Percentiles rank a stretch among this genome's conserved stretches.
Conservation (phyloP, 2,888 invertebrate species). For the Lepas anatifera region DNA sequence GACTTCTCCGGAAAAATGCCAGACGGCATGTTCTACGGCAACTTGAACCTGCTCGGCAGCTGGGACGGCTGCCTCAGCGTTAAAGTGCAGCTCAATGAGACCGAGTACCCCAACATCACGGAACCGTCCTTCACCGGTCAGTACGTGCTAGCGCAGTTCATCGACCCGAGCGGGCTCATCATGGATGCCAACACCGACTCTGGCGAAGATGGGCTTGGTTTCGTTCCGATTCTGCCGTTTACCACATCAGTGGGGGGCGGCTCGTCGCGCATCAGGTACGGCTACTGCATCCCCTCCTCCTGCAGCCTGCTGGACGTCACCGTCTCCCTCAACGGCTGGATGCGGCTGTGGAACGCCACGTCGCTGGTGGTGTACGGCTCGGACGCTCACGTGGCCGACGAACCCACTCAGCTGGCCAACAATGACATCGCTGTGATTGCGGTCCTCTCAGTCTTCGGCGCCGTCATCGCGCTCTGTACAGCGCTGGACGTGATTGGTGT, state of each 20-base stretch:
- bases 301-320: not conserved
- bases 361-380: not conserved
- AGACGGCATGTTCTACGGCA: not conserved
- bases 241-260: too few species aligned
- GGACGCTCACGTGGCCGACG: not conserved
- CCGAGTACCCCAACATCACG: not conserved
- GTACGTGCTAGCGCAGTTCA: not conserved
- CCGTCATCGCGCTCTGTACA: not conserved
- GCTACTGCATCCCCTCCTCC: not conserved
- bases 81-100: not conserved
- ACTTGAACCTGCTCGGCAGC: not conserved
- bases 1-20: not conserved
- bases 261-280: not conserved
- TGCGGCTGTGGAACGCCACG: not conserved
- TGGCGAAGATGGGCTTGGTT: not conserved
- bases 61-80: not conserved
- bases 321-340: not conserved
- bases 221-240: not conserved
- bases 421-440: not conserved
- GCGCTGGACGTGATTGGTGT: not conserved
- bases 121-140: not conserved
- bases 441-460: not conserved
- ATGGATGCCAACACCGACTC: too few species aligned
- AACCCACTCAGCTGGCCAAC: not conserved
- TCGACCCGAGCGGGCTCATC: too few species aligned